A percentile compares a stretch with the other conserved stretches of the same genome.
These are phyloP conservation scores for Taxidea taxus DNA, from an alignment of 2,113 vertebrate genomes.

Conservation along the genomic window DNA sequence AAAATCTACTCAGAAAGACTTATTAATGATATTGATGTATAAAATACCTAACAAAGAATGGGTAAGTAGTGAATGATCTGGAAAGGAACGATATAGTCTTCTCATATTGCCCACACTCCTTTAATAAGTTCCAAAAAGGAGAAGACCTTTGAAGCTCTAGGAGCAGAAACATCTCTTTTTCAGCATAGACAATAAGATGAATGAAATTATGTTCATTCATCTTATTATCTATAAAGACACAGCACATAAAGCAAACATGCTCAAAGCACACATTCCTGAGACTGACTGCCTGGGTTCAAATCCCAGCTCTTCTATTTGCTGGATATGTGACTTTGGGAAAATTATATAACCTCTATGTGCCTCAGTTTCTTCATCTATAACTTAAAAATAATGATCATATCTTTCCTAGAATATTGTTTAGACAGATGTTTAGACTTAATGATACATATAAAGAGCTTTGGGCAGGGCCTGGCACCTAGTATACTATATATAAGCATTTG, in stretches of 20 bases:
- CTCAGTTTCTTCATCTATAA: neutral
- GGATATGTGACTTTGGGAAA: neutral
- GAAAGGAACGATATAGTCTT: neutral
- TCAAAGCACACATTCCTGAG: neutral
- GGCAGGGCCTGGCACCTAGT: neutral
- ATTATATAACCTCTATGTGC: neutral
- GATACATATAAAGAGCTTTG: neutral
- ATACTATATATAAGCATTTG: neutral
- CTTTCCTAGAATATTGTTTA: neutral
- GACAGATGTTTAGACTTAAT: neutral
- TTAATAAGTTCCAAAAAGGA: neutral
- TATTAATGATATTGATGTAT: neutral
- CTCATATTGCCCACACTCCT: neutral
- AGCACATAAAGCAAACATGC: neutral
- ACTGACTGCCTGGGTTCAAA: neutral
- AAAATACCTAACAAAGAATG: neutral
- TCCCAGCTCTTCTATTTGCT: neutral
- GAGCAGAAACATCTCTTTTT: neutral
- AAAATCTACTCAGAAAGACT: neutral
- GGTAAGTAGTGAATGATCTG: neutral
- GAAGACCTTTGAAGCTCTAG: neutral
- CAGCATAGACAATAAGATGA: neutral
- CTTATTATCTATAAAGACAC: neutral
- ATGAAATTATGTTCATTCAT: neutral
- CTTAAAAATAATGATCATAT: neutral